Evolutionary conservation across 2,888 invertebrate species (phyloP).

Genomic region (Limnephilus auricula): DNA sequence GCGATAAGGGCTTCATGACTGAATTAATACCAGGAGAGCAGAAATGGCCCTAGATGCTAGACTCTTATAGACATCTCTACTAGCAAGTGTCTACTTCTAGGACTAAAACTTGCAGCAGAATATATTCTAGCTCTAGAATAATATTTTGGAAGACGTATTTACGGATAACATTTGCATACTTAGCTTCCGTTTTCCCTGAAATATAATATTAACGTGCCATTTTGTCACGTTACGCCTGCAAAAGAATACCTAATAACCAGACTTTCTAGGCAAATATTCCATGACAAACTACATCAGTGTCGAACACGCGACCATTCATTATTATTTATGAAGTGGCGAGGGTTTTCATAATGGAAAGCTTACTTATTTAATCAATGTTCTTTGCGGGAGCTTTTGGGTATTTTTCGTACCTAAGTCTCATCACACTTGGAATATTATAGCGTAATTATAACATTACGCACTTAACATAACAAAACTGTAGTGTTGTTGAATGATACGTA

Average conservation of each 20-base stretch:
- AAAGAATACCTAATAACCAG: not conserved
- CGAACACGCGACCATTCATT: not conserved
- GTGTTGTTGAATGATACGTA: too few species aligned
- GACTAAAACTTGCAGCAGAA: not conserved
- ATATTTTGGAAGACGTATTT: not conserved
- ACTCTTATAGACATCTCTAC: not conserved
- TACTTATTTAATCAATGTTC: not conserved
- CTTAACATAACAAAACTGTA: not conserved
- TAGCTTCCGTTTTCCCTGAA: not conserved
- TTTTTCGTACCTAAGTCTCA: not conserved
- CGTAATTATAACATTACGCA: not conserved
- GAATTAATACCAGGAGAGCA: conserved; percentile 17
- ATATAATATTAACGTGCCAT: not conserved
- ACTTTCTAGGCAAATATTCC: not conserved
- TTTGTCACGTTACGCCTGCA: not conserved
- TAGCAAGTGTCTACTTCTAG: not conserved
- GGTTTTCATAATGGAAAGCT: conserved; percentile 3
- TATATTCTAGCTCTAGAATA: not conserved
- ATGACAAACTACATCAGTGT: not conserved
- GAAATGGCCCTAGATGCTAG: not conserved
- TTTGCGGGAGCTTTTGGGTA: not conserved
- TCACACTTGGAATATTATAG: not conserved
- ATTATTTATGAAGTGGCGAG: conserved; percentile 7
- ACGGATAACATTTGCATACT: not conserved
- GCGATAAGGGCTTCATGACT: conserved; percentile 43